These are phyloP conservation scores for Corythornis leucogaster DNA, from an alignment of 2,797 vertebrate genomes.

Conservation along the genomic window DNA sequence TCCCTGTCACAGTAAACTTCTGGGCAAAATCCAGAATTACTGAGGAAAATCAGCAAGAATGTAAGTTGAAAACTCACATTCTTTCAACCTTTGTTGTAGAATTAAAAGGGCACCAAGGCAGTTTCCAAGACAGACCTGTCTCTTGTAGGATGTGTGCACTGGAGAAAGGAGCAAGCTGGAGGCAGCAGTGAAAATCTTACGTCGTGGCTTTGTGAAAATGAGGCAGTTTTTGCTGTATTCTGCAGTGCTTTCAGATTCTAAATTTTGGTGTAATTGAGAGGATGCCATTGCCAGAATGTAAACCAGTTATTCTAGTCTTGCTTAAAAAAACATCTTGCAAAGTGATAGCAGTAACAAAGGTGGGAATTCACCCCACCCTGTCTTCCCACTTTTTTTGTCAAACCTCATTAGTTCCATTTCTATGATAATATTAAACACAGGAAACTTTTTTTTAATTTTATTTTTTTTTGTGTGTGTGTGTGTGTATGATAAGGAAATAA, in stretches of 20 bases:
- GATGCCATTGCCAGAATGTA: background rate
- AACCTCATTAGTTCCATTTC: background rate
- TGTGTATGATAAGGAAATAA: background rate
- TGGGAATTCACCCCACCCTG: constrained; percentile 43
- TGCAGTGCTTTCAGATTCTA: background rate
- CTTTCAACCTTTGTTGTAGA: background rate
- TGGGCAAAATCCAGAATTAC: background rate
- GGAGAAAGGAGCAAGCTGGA: background rate
- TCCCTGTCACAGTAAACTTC: background rate
- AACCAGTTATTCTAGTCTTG: constrained; percentile 37
- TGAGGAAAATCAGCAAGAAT: background rate
- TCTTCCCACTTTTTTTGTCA: constrained; percentile 31
- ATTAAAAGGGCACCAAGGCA: background rate
- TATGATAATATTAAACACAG: background rate
- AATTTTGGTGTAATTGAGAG: background rate
- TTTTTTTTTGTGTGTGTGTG: no score
- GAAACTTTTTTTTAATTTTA: background rate
- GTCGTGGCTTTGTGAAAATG: background rate
- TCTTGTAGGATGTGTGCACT: background rate
- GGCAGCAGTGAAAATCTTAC: background rate
- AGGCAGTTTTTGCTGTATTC: background rate
- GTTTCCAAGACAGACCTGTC: background rate
- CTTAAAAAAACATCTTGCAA: background rate
- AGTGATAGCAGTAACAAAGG: constrained; percentile 40
- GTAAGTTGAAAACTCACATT: background rate